Evolutionary conservation across 2,797 vertebrate species (phyloP).

Genomic region (Pampus argenteus): DNA sequence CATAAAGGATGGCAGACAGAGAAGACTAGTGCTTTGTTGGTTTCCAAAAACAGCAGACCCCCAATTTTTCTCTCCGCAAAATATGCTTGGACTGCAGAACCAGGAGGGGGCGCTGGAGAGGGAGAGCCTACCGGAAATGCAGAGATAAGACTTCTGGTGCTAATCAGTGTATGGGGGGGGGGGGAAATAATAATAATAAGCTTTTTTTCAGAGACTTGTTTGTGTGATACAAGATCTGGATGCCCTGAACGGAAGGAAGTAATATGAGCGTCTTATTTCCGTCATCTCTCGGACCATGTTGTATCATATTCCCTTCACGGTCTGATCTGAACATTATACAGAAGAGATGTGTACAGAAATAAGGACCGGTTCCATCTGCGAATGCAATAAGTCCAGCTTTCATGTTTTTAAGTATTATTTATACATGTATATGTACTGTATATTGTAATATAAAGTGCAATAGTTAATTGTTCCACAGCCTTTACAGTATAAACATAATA

Average conservation of each 20-base stretch:
- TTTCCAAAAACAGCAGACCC: conserved; percentile 23
- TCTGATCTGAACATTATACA: conserved; percentile 33
- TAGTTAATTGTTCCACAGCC: conserved; percentile 64
- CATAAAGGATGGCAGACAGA: conserved; percentile 9
- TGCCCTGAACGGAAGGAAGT: conserved; percentile 45
- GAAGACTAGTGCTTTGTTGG: conserved; percentile 7
- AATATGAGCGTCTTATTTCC: conserved; percentile 42
- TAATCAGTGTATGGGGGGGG: conserved; percentile 63
- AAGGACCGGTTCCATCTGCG: conserved; percentile 47
- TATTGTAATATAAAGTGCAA: conserved; percentile 83
- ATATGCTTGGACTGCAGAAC: conserved; percentile 79
- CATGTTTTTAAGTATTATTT: conserved; percentile 78
- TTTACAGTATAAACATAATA: conserved; percentile 37
- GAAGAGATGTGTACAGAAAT: conserved; percentile 57
- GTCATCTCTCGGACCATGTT: conserved; percentile 65
- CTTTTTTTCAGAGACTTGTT: conserved; percentile 70
- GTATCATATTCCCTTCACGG: conserved; percentile 70
- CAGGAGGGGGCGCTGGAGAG: conserved; percentile 47
- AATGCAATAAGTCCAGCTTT: conserved; percentile 51
- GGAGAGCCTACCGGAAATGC: conserved; percentile 37
- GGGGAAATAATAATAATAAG: conserved; percentile 61
- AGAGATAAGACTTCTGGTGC: conserved; percentile 59
- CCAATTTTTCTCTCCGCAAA: conserved; percentile 26
- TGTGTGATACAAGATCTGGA: conserved; percentile 55
- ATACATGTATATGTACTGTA: conserved; percentile 80